Evolutionary conservation across 2,113 vertebrate genomes (phyloP).

Genomic region (Aleadryas rufinucha): DNA sequence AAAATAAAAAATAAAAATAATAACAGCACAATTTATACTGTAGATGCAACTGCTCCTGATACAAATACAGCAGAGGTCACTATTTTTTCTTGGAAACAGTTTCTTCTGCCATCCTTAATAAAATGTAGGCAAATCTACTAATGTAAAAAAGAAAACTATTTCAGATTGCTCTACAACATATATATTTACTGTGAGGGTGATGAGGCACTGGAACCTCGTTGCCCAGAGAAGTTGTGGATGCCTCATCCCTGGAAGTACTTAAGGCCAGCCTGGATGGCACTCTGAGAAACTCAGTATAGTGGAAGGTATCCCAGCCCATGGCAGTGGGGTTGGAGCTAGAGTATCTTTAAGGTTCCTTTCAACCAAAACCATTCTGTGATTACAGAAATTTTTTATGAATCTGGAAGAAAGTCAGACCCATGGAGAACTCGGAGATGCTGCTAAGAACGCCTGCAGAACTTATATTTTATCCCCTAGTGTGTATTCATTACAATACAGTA

Average conservation of each 20-base stretch:
- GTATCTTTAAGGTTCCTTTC: background rate
- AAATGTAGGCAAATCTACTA: background rate
- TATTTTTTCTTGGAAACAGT: background rate
- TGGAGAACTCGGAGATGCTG: background rate
- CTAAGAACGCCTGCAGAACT: background rate
- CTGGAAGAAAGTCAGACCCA: background rate
- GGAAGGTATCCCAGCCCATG: background rate
- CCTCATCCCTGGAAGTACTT: background rate
- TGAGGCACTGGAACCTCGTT: background rate
- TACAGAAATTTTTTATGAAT: background rate
- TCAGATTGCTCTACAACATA: background rate
- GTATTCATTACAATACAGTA: background rate
- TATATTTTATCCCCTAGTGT: background rate
- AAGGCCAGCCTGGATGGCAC: no score
- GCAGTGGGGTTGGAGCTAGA: background rate
- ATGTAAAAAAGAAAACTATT: background rate
- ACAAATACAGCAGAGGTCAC: background rate
- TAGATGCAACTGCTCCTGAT: background rate
- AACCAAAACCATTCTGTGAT: background rate
- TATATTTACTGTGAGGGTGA: background rate
- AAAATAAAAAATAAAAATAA: background rate
- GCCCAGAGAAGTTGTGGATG: background rate
- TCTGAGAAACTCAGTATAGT: background rate
- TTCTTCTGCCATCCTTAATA: background rate
- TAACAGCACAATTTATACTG: background rate